These are phyloP conservation scores for Paracyclopina nana DNA, from an alignment of 1,140 invertebrate species.

Conservation along the genomic window DNA sequence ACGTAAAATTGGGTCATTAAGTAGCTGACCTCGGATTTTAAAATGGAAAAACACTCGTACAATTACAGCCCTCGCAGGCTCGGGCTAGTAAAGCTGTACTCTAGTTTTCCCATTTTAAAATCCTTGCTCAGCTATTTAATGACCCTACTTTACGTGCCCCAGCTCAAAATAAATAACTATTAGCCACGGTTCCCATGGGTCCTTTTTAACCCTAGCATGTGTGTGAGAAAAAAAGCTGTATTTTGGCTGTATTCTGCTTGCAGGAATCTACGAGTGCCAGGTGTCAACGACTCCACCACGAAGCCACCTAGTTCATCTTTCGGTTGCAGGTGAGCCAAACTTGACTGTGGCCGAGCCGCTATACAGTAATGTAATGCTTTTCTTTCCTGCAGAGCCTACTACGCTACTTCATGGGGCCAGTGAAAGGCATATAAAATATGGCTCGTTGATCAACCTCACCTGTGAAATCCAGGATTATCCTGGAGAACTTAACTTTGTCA, in stretches of 20 bases:
- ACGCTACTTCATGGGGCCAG: neutral
- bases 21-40: no score
- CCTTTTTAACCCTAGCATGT: no score
- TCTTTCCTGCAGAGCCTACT: neutral
- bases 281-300: neutral
- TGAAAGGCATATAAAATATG: neutral
- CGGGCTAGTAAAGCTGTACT: neutral
- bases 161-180: no score
- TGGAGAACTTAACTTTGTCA: neutral
- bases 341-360: neutral
- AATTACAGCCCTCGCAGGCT: no score
- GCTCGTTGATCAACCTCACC: neutral
- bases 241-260: neutral
- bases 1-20: no score
- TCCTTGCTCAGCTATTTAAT: neutral
- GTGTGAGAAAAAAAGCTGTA: no score
- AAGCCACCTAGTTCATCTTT: neutral
- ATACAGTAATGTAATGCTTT: no score
- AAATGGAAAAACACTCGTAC: no score
- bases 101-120: neutral
- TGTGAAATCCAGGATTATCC: neutral
- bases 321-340: neutral
- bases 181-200: no score
- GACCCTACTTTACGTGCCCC: no score
- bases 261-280: slow-evolving; percentile 2